These are phyloP conservation scores for Nasonia vitripennis DNA, from an alignment of 1,140 invertebrate genomes.

Conservation along the genomic window DNA sequence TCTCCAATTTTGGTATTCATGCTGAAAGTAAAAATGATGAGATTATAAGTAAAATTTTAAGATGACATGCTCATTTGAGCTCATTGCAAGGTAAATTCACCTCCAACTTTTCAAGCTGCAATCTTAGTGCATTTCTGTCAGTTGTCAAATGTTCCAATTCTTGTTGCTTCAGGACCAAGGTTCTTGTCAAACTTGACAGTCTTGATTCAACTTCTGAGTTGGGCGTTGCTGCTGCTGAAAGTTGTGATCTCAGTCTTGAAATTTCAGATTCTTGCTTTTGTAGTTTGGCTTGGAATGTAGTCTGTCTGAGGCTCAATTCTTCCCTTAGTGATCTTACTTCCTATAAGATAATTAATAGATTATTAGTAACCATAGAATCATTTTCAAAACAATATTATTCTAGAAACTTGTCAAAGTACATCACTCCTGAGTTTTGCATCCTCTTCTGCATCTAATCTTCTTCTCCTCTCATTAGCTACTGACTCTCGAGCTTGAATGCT, in stretches of 20 bases:
- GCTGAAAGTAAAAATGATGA: conserved; percentile 61
- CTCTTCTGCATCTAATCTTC: conserved; percentile 77
- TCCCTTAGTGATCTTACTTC: conserved; percentile 79
- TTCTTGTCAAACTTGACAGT: conserved; percentile 84
- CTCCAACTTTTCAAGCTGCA: conserved; percentile 89
- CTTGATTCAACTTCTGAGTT: conserved; percentile 81
- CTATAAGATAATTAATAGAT: conserved; percentile 63
- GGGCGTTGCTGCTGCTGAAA: conserved; percentile 74
- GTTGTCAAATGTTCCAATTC: conserved; percentile 85
- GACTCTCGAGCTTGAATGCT: conserved; percentile 76
- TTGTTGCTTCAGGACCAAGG: conserved; percentile 87
- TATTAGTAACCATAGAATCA: background rate
- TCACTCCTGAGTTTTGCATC: conserved; percentile 76
- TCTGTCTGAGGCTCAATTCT: conserved; percentile 77
- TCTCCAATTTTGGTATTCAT: conserved; percentile 73
- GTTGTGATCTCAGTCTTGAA: conserved; percentile 78
- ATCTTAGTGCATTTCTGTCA: conserved; percentile 85
- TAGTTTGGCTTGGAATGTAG: conserved; percentile 74
- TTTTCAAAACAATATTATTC: background rate
- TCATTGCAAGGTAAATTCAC: conserved; percentile 65
- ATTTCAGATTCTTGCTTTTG: conserved; percentile 80
- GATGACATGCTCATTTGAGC: background rate
- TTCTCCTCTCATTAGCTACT: conserved; percentile 75
- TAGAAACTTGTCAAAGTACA: conserved; percentile 58
- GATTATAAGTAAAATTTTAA: background rate